Percentiles rank a stretch among this genome's conserved stretches.
Evolutionary conservation across 2,888 invertebrate species (phyloP).

Genomic region (Syrphus vitripennis): DNA sequence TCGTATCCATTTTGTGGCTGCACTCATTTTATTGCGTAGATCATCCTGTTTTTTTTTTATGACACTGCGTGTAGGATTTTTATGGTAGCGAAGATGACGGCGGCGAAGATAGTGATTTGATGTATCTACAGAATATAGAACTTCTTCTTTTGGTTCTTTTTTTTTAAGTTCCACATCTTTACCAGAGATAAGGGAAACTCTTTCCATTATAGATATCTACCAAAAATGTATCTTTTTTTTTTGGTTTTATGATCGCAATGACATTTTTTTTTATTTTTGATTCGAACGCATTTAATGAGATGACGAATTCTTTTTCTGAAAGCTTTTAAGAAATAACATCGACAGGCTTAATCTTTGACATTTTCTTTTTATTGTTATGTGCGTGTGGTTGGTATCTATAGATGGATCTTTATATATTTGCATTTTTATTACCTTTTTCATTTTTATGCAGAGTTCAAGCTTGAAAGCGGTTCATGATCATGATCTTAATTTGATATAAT

Average conservation of each 20-base stretch:
- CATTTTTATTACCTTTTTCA: conserved; percentile 47
- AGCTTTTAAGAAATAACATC: conserved; percentile 17
- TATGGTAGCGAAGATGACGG: conserved; percentile 17
- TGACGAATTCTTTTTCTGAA: conserved; percentile 39
- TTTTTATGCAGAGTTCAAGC: conserved; percentile 1
- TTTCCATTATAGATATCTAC: conserved; percentile 43
- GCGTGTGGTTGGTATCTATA: conserved; percentile 18
- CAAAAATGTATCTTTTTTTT: conserved; percentile 10
- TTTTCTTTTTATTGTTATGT: conserved; percentile 9
- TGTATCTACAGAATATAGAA: background rate
- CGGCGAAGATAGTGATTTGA: background rate
- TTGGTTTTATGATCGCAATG: conserved; percentile 45
- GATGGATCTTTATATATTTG: conserved; percentile 47
- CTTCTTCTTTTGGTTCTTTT: background rate
- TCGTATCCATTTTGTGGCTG: conserved; percentile 48
- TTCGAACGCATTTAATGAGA: conserved; percentile 48
- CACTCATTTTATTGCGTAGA: conserved; percentile 49
- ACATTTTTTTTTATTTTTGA: conserved; percentile 27
- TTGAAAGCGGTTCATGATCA: background rate
- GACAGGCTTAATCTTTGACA: conserved; percentile 36
- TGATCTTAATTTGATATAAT: background rate
- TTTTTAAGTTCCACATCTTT: conserved; percentile 33
- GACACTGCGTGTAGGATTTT: conserved; percentile 36
- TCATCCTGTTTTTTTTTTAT: conserved; percentile 34
- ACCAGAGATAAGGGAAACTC: conserved; percentile 29